Percentiles rank a stretch among this genome's conserved stretches.
These are phyloP conservation scores for Odocoileus virginianus DNA, from an alignment of 2,113 vertebrate genomes.

Conservation along the genomic window DNA sequence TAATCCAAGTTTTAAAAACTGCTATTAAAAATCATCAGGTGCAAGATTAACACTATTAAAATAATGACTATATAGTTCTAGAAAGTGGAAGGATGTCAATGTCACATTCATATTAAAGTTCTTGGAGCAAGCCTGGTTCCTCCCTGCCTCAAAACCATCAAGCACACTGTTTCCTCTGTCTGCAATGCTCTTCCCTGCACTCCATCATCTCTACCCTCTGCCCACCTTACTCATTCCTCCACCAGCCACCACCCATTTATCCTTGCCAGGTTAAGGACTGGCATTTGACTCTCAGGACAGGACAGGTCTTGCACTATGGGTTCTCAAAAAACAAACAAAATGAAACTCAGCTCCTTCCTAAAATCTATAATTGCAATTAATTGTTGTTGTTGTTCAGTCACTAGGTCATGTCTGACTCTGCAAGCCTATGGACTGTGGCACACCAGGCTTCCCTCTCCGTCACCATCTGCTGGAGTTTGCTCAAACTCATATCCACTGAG, in stretches of 20 bases:
- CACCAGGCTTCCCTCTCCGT: neutral
- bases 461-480: neutral
- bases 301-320: neutral
- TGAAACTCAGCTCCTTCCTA: neutral
- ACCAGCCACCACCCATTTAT: neutral
- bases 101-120: neutral
- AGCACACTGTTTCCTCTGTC: neutral
- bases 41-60: neutral
- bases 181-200: neutral
- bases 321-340: neutral
- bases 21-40: neutral
- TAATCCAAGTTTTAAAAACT: neutral
- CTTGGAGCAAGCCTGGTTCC: neutral
- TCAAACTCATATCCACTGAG: neutral
- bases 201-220: neutral
- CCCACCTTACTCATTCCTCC: neutral
- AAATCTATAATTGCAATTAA: slow-evolving; percentile 30
- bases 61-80: slow-evolving; percentile 44
- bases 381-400: neutral
- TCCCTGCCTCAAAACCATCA: neutral
- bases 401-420: neutral
- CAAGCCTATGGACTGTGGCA: neutral
- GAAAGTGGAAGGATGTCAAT: slow-evolving; percentile 50
- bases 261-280: neutral
- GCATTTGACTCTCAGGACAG: neutral